Evolutionary conservation across 2,113 vertebrate genomes (phyloP).

Genomic region (Porphyrio hochstetteri): DNA sequence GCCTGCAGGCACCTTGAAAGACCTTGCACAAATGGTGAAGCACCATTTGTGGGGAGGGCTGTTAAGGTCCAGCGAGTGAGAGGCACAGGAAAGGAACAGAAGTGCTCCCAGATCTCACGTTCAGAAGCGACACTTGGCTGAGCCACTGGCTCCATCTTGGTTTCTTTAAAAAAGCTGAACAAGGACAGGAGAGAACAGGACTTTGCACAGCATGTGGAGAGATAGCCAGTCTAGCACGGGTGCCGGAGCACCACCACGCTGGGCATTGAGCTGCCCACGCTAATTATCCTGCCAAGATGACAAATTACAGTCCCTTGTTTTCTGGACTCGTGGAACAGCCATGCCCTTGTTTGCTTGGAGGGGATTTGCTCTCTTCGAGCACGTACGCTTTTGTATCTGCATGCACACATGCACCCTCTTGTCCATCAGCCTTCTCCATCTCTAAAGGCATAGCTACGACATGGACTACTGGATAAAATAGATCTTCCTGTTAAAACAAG

Average conservation of each 20-base stretch:
- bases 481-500: neutral
- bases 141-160: neutral
- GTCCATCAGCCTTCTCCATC: neutral
- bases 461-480: neutral
- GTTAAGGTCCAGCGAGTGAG: neutral
- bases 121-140: neutral
- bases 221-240: rapidly evolving
- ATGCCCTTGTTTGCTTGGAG: neutral
- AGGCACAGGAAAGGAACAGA: neutral
- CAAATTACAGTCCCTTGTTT: neutral
- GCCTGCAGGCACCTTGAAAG: neutral
- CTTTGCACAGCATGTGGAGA: neutral
- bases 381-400: rapidly evolving
- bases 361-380: neutral
- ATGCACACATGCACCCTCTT: neutral
- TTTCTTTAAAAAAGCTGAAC: neutral
- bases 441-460: neutral
- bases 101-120: neutral
- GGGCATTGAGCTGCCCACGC: neutral
- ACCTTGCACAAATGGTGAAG: neutral
- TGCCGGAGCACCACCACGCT: neutral
- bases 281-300: neutral
- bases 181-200: neutral
- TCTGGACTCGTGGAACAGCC: neutral
- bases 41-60: neutral